Percentiles rank a stretch among this genome's conserved stretches.
Conservation (phyloP, 2,888 invertebrate genomes). For the Rhamnusium bicolor region DNA sequence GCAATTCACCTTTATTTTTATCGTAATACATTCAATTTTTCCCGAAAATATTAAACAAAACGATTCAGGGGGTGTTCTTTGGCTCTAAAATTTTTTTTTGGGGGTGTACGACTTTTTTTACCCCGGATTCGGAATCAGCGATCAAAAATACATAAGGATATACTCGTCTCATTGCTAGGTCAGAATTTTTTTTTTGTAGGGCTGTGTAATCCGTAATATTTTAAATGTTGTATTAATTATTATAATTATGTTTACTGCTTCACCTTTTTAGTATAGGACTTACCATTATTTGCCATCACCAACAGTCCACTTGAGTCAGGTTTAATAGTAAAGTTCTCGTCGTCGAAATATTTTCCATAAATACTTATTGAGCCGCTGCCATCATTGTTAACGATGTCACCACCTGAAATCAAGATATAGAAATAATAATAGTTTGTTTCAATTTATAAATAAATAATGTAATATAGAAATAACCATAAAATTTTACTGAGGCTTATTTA, state of each 20-base stretch:
- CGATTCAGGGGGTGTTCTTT: no score
- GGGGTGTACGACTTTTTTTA: no score
- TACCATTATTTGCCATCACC: slow-evolving; percentile 92
- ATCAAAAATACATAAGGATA: no score
- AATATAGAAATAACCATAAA: background rate
- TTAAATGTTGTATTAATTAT: background rate
- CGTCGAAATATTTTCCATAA: slow-evolving; percentile 88
- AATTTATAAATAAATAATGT: background rate
- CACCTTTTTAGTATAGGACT: background rate
- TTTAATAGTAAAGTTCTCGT: slow-evolving; percentile 88
- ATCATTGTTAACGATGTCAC: slow-evolving; percentile 86
- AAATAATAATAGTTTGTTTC: background rate
- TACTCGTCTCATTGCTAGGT: no score
- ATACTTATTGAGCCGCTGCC: slow-evolving; percentile 90
- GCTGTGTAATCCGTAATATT: no score
- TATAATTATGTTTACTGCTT: background rate
- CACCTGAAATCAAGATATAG: slow-evolving; percentile 75
- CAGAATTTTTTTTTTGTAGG: no score
- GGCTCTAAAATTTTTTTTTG: no score
- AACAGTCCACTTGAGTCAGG: slow-evolving; percentile 89
- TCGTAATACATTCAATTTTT: no score
- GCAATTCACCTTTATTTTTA: no score
- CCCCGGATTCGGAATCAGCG: no score
- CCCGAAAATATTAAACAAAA: no score
- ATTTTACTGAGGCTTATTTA: background rate